Conservation (phyloP, 2,888 invertebrate genomes). For the Elaeidobius kamerunicus region DNA sequence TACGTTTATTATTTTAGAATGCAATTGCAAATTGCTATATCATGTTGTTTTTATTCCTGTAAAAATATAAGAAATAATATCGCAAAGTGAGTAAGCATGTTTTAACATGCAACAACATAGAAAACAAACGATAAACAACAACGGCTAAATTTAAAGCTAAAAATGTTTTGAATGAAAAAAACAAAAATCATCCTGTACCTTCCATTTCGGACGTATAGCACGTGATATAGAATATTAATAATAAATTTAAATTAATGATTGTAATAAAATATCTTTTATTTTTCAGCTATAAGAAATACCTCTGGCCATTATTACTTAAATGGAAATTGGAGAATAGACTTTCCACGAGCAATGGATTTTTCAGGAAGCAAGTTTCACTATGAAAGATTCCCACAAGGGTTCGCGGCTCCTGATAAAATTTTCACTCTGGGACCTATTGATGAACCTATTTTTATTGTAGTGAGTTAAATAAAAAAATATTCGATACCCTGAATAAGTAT, state of each 20-base stretch:
- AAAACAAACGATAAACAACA: no score
- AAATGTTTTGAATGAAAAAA: no score
- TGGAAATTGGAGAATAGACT: slow-evolving; percentile 92
- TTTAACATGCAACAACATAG: no score
- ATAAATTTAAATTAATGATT: background rate
- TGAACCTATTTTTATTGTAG: slow-evolving; percentile 85
- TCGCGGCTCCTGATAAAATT: slow-evolving; percentile 81
- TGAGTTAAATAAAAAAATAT: slow-evolving; percentile 50
- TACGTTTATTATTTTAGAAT: background rate
- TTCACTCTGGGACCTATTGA: slow-evolving; percentile 83
- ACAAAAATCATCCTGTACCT: no score
- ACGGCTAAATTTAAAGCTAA: no score
- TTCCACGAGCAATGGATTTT: slow-evolving; percentile 74
- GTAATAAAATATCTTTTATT: background rate
- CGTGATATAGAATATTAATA: no score
- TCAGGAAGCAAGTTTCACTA: slow-evolving; percentile 88
- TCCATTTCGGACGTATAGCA: no score
- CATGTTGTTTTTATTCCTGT: background rate
- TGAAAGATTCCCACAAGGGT: slow-evolving; percentile 75
- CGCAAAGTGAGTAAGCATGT: no score
- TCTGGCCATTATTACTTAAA: slow-evolving; percentile 86
- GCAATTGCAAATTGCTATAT: background rate
- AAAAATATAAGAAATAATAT: no score
- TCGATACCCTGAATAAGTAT: background rate
- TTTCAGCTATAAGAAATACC: slow-evolving; percentile 74